Conservation (phyloP, 2,888 invertebrate genomes). For the Cyaniris semiargus region DNA sequence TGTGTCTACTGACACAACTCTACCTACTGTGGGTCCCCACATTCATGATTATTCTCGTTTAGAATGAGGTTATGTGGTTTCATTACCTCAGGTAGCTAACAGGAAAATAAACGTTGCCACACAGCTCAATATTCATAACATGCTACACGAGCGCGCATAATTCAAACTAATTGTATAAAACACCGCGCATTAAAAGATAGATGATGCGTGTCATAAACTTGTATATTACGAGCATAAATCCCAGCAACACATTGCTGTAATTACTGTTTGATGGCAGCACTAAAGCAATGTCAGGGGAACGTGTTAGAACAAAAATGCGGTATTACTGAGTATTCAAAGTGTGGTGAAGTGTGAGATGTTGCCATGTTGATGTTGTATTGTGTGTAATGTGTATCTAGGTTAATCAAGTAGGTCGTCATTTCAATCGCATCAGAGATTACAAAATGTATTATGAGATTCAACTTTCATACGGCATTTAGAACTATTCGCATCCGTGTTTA, state of each 20-base stretch:
- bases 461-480: conserved; percentile 1
- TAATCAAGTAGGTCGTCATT: conserved; percentile 27
- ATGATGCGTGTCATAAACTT: conserved; percentile 13
- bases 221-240: not conserved
- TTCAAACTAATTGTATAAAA: not conserved
- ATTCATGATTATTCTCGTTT: no score
- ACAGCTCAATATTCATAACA: not conserved
- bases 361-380: conserved; percentile 20
- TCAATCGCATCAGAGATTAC: not conserved
- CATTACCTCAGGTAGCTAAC: not conserved
- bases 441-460: conserved; percentile 6
- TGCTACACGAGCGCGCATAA: not conserved
- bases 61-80: no score
- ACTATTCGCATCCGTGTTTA: not conserved
- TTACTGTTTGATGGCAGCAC: conserved; percentile 26
- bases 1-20: no score
- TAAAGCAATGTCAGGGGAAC: conserved; percentile 26
- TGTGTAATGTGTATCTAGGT: conserved; percentile 13
- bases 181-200: conserved; percentile 25
- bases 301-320: conserved; percentile 28
- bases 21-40: no score
- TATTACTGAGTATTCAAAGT: conserved; percentile 36
- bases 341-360: conserved; percentile 36
- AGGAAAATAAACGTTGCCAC: not conserved
- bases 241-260: conserved; percentile 23